Conservation (phyloP, 2,888 invertebrate genomes). For the Halictus quadricinctus region DNA sequence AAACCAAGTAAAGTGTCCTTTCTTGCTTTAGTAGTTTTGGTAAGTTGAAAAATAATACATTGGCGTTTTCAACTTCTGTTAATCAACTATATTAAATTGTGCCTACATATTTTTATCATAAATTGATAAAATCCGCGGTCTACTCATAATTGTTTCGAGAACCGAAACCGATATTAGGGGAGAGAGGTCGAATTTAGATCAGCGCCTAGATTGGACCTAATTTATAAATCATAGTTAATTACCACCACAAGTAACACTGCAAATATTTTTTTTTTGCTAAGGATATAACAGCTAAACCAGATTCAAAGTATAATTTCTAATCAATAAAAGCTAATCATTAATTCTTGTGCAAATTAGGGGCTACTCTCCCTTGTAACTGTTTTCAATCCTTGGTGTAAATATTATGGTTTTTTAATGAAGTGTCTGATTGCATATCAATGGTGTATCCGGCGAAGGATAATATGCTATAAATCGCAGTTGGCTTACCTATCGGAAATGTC, state of each 20-base stretch:
- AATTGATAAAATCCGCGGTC: too few relatives aligned
- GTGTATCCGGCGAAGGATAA: not conserved
- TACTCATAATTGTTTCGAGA: too few relatives aligned
- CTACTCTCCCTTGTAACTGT: too few relatives aligned
- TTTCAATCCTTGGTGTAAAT: not conserved
- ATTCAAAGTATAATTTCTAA: not conserved
- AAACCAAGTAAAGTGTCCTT: not conserved
- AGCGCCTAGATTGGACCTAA: not conserved
- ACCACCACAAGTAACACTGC: not conserved
- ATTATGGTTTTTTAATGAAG: not conserved
- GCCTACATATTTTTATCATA: not conserved
- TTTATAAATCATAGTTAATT: too few relatives aligned
- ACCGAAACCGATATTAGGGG: not conserved
- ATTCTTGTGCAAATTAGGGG: not conserved
- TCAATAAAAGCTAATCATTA: not conserved
- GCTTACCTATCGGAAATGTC: slow-evolving; percentile 81
- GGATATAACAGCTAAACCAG: not conserved
- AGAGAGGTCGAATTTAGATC: not conserved
- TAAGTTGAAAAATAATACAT: not conserved
- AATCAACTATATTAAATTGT: not conserved
- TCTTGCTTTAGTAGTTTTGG: not conserved
- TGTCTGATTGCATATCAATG: not conserved
- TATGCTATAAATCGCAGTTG: slow-evolving; percentile 27
- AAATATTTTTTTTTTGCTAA: not conserved
- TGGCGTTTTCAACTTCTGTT: not conserved